A percentile compares a stretch with the other conserved stretches of the same genome.
phyloP scores from a whole-genome alignment of 2,888 invertebrate genomes.

The Steinernema carpocapsae region DNA sequence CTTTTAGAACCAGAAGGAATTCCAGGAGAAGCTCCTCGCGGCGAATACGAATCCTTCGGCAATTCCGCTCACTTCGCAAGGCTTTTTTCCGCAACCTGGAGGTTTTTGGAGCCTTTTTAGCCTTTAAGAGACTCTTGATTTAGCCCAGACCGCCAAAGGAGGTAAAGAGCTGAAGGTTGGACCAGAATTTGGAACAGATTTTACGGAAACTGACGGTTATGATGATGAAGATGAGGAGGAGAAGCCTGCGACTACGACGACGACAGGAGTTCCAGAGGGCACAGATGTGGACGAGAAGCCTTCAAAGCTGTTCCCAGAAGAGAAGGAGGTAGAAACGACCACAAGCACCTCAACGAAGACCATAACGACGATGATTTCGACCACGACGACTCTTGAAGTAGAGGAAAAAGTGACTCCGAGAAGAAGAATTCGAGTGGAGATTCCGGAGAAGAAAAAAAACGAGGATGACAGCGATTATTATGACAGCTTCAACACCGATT shows the following conservation, averaged over 20 bases:
- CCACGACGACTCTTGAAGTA: background rate
- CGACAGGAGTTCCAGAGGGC: background rate
- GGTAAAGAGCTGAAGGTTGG: constrained; percentile 39
- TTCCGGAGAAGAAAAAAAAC: constrained; percentile 18
- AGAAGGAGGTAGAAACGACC: background rate
- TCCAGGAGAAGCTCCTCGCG: constrained; percentile 18
- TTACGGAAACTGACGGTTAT: constrained; percentile 30
- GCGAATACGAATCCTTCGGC: constrained; percentile 3
- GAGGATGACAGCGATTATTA: constrained; percentile 20
- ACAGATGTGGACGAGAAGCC: background rate
- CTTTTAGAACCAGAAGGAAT: constrained; percentile 16
- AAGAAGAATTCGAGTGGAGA: constrained; percentile 13
- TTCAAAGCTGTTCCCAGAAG: background rate
- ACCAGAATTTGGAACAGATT: constrained; percentile 50
- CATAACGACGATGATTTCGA: constrained; percentile 24
- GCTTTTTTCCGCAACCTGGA: background rate
- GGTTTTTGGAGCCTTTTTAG: constrained; percentile 5
- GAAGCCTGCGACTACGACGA: background rate
- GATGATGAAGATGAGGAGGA: constrained; percentile 36
- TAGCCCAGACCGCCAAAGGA: constrained; percentile 10
- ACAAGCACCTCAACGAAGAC: constrained; percentile 21
- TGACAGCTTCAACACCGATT: constrained; percentile 9
- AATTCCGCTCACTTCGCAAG: constrained; percentile 27
- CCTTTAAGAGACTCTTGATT: background rate
- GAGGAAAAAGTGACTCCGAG: background rate